Evolutionary conservation across 2,797 vertebrate genomes (phyloP).

Genomic region (Decapterus maruadsi): DNA sequence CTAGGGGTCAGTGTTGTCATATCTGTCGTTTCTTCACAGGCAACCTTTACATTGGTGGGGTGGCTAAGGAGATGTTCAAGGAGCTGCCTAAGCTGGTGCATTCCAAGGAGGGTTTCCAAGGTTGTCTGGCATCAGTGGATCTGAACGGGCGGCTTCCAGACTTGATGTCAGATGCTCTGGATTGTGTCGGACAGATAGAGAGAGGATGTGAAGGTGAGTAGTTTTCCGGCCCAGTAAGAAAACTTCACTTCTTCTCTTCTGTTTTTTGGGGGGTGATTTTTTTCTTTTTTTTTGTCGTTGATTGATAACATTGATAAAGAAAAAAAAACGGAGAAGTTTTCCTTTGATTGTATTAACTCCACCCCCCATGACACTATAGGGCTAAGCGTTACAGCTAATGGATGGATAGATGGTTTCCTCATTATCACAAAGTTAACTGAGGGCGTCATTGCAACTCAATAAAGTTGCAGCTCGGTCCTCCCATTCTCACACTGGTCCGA

Average conservation of each 20-base stretch:
- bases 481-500: conserved; percentile 7
- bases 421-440: conserved; percentile 8
- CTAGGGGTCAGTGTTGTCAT: conserved; percentile 76
- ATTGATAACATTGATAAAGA: neutral
- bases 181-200: conserved; percentile 97
- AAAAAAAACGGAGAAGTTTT: neutral
- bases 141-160: conserved; percentile 96
- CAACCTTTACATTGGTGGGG: conserved; percentile 94
- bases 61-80: conserved; percentile 95
- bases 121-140: conserved; percentile 96
- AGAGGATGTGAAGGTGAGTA: conserved; percentile 96
- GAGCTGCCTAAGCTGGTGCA: conserved; percentile 96
- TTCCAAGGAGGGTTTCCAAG: conserved; percentile 97
- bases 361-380: too few species aligned
- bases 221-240: neutral
- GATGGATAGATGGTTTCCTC: neutral
- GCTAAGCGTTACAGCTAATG: too few species aligned
- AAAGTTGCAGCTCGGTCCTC: conserved; percentile 3
- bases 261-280: too few species aligned
- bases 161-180: conserved; percentile 95
- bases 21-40: conserved; percentile 81
- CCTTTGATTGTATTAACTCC: neutral
- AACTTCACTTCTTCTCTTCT: neutral
- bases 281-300: too few species aligned
- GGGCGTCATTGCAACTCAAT: neutral